Percentiles rank a stretch among this genome's conserved stretches.
phyloP scores from a whole-genome alignment of 2,113 vertebrate genomes.

The Oplegnathus fasciatus region DNA sequence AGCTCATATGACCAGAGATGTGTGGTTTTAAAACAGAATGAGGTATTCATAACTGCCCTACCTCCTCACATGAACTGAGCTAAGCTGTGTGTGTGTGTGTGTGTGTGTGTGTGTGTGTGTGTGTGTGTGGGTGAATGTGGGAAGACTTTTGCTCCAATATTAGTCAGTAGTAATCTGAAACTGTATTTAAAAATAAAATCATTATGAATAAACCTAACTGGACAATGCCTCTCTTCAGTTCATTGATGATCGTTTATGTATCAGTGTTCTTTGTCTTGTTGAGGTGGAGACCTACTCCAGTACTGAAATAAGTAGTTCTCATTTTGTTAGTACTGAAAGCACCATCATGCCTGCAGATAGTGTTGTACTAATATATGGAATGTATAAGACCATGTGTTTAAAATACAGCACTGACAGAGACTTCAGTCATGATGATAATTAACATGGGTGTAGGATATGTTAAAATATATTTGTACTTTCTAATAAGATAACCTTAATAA shows the following conservation, averaged over 20 bases:
- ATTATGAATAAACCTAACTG: too few species aligned
- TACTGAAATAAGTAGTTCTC: too few species aligned
- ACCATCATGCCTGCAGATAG: neutral
- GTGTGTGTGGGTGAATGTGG: neutral
- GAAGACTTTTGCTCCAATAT: neutral
- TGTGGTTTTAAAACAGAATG: slow-evolving; percentile 50
- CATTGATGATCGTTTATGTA: neutral
- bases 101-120: neutral
- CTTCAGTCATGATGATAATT: neutral
- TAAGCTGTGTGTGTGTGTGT: neutral
- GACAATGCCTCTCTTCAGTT: neutral
- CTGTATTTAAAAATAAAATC: neutral
- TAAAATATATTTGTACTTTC: neutral
- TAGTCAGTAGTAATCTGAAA: neutral
- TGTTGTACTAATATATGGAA: neutral
- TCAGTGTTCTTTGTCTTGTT: neutral
- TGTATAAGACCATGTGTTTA: neutral
- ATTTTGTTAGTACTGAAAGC: neutral
- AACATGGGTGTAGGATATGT: neutral
- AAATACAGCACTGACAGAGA: neutral
- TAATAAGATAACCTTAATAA: neutral
- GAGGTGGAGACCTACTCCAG: too few species aligned
- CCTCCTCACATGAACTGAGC: slow-evolving; percentile 30
- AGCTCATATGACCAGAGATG: slow-evolving; percentile 65
- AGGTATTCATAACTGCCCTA: slow-evolving; percentile 55